Percentiles rank a stretch among this genome's conserved stretches.
Conservation (phyloP, 1,140 invertebrate genomes). For the Drosophila pachea region DNA sequence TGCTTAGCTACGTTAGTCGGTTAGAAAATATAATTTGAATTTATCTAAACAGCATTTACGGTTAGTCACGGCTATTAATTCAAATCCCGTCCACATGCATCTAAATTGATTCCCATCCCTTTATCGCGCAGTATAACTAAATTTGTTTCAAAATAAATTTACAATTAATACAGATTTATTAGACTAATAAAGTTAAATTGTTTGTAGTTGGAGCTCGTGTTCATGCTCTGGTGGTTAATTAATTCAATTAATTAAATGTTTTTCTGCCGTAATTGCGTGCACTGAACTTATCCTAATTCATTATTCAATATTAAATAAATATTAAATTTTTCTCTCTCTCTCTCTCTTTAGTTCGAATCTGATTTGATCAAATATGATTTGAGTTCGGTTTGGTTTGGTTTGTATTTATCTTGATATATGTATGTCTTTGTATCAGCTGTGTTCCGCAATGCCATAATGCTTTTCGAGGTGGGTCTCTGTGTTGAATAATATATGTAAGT, state of each 20-base stretch:
- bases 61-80: slow-evolving; percentile 20
- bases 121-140: slow-evolving; percentile 4
- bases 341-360: slow-evolving; percentile 47
- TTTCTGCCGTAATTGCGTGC: slow-evolving; percentile 23
- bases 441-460: slow-evolving; percentile 29
- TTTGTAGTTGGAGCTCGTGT: slow-evolving; percentile 19
- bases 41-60: slow-evolving; percentile 70
- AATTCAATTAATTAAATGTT: slow-evolving; percentile 42
- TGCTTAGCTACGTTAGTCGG: slow-evolving; percentile 59
- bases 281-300: slow-evolving; percentile 34
- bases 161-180: slow-evolving; percentile 61
- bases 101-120: slow-evolving; percentile 33
- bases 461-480: slow-evolving; percentile 34
- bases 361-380: slow-evolving; percentile 70
- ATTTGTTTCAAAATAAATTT: slow-evolving; percentile 61
- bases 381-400: slow-evolving; percentile 31
- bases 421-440: slow-evolving; percentile 24
- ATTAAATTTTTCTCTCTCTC: slow-evolving; percentile 16
- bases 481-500: neutral
- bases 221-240: slow-evolving; percentile 31
- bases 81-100: slow-evolving; percentile 27
- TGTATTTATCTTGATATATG: slow-evolving; percentile 49
- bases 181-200: slow-evolving; percentile 57
- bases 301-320: slow-evolving; percentile 20
- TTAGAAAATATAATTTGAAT: slow-evolving; percentile 65